Evolutionary conservation across 2,888 invertebrate species (phyloP), one percentile per base, ranked within the genome.

Genomic region (Cylindroiulus punctatus): DNA sequence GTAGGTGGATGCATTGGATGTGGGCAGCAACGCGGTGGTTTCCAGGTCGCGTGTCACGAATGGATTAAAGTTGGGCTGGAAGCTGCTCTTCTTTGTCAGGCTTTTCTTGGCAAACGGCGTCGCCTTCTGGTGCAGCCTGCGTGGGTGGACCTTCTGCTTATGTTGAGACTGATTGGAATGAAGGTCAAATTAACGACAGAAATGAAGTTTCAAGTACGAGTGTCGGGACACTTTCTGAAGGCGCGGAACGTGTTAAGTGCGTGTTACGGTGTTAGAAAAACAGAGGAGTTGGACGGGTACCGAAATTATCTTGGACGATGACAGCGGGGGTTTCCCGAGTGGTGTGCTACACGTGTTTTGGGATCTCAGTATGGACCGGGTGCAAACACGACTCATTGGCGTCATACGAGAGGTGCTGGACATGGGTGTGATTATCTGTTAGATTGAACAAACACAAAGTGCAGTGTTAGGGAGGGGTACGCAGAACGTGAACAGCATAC

Each of bases 401-500:
- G 52, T 52, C 52, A 52, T 19, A n/a, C 52, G 52, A 4, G 52
- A 52, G 52, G n/a, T n/a, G 52, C 17, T 17, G 47, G 52, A 52
- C 52, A 52, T 52, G 52, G 52, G 52, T 52, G 52, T 52, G 52
- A n/a, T n/a, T 52, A 52, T 52, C 52, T 52, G 52, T 52, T 52
- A 52, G n/a, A 52, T 52, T 19, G 52, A 52, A 52, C 5, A 14
- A 52, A n/a, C 14, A n/a, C 52, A 52, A n/a, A 52, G 3, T 4
- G 36, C 44, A 14, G 44, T 3, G 44, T 44, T 44, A 44, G 10
- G 12, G 14, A 14, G 12, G 14, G 8, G 44, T 1, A 10, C 44
- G 12, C 14, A 44, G 12, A 44, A 44, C 44, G 44, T 8, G 1
- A 44, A 44, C 44, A 8, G 14, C 12, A 8, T 44, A 44, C 12